Evolutionary conservation across 2,888 invertebrate species (phyloP).

Genomic region (Cynaeus angustus): DNA sequence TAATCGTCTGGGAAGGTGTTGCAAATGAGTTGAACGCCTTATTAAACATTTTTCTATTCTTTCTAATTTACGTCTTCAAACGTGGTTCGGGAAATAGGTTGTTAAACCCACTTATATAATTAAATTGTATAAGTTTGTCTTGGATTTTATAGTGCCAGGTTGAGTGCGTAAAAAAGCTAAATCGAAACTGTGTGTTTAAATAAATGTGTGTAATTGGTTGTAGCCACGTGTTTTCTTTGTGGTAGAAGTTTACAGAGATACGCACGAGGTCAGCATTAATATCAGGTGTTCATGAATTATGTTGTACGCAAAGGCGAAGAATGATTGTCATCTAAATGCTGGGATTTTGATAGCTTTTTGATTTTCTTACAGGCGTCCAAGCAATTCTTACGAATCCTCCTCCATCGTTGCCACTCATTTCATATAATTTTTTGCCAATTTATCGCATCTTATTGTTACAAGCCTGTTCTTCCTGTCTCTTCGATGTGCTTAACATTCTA

Average conservation of each 20-base stretch:
- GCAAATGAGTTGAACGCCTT: slow-evolving; percentile 35
- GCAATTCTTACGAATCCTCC: too few species aligned
- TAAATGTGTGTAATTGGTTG: slow-evolving; percentile 16
- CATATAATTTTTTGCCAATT: background rate
- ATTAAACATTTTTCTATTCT: slow-evolving; percentile 15
- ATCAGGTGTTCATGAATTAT: slow-evolving; percentile 30
- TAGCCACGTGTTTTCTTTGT: slow-evolving; percentile 24
- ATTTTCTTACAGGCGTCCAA: too few species aligned
- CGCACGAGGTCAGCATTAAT: slow-evolving; percentile 16
- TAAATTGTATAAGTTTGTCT: slow-evolving; percentile 7
- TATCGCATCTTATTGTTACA: background rate
- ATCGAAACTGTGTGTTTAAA: slow-evolving; percentile 9
- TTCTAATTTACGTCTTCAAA: slow-evolving; percentile 20
- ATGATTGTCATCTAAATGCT: slow-evolving; percentile 23
- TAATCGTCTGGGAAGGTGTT: slow-evolving; percentile 24
- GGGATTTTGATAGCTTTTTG: slow-evolving; percentile 17
- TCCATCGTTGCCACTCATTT: too few species aligned
- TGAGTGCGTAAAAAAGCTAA: slow-evolving; percentile 5
- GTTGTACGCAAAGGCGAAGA: slow-evolving; percentile 11
- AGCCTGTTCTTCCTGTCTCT: slow-evolving; percentile 17
- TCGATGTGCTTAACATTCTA: slow-evolving; percentile 43
- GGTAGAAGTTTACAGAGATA: slow-evolving; percentile 18
- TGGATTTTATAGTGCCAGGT: background rate
- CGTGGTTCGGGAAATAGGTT: slow-evolving; percentile 4
- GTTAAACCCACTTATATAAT: slow-evolving; percentile 24